Conservation (phyloP, 2,888 invertebrate species). For the Tipula lateralis region DNA sequence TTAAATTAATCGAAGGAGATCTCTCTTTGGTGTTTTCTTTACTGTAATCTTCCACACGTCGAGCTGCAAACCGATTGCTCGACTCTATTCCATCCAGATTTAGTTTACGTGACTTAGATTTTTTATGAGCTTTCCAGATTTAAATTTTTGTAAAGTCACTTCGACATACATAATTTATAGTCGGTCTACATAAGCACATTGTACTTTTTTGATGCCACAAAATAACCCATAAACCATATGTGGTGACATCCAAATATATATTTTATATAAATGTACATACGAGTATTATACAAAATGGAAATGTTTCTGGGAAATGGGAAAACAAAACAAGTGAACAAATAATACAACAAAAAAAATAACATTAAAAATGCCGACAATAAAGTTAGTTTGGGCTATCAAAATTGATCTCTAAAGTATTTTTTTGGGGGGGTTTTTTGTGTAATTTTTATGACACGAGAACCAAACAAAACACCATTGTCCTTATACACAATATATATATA, state of each 20-base stretch:
- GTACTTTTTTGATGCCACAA: neutral
- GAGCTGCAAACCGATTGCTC: too few species aligned
- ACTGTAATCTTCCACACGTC: too few species aligned
- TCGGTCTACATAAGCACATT: too few species aligned
- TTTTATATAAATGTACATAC: neutral
- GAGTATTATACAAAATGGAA: neutral
- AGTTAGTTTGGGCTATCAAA: neutral
- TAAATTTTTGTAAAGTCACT: too few species aligned
- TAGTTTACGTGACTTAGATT: too few species aligned
- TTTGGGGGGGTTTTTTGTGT: neutral
- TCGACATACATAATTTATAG: too few species aligned
- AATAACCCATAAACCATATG: neutral
- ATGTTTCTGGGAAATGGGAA: neutral
- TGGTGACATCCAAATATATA: neutral
- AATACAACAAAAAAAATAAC: neutral
- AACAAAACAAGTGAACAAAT: conserved; percentile 5
- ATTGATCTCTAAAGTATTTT: neutral
- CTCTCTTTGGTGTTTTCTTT: too few species aligned
- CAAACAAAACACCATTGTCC: neutral
- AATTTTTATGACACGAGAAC: neutral
- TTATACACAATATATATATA: neutral
- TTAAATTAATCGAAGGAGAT: too few species aligned
- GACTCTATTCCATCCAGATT: too few species aligned
- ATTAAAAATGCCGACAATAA: neutral
- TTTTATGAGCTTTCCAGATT: too few species aligned